Evolutionary conservation across 1,140 invertebrate genomes (phyloP), one percentile per base, ranked within the genome.

Genomic region (Liolophura sinensis): DNA sequence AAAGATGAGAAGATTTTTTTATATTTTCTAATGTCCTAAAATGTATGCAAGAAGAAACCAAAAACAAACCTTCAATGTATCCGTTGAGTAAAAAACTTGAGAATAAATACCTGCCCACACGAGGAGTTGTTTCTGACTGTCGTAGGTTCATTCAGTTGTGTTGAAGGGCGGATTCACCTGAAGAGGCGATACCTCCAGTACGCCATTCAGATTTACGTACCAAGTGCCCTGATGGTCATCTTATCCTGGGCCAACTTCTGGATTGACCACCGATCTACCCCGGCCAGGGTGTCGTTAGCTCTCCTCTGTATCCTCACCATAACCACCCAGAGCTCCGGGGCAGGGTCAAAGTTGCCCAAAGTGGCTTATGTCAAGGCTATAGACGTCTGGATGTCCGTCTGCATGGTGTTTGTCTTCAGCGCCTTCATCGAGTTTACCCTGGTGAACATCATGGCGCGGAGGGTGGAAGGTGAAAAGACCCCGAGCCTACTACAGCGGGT

Each of bases 101-200:
- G n/a, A n/a, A n/a, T n/a, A n/a, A n/a, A n/a, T n/a, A n/a, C n/a
- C n/a, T n/a, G n/a, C n/a, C n/a, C n/a, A n/a, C n/a, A n/a, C n/a
- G n/a, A n/a, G n/a, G n/a, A n/a, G n/a, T n/a, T 40, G 3, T 40
- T 40, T 40, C 31, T 40, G 31, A 5, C 31, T 5, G 9, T 5
- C 9, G 3, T 40, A 40, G 31, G 31, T 40, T 40, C 31, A 3
- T 40, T 40, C 31, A 40, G 31, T 40, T 40, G 31, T 9, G 31
- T 40, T 40, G 31, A 40, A 40, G 31, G 31, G 9, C 31, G 90
- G 78, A 92, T 95, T 75, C 88, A 89, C 60, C 93, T 95, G 72
- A 91, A 93, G 75, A 88, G 93, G 22, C 90, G 93, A 80, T 92
- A 94, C 31, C 92, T 92, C 12, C 92, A 94, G 78, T 92, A 94